Base-by-base conservation (phyloP, 2,888 invertebrate genomes). In the Tanypteryx hageni region DNA sequence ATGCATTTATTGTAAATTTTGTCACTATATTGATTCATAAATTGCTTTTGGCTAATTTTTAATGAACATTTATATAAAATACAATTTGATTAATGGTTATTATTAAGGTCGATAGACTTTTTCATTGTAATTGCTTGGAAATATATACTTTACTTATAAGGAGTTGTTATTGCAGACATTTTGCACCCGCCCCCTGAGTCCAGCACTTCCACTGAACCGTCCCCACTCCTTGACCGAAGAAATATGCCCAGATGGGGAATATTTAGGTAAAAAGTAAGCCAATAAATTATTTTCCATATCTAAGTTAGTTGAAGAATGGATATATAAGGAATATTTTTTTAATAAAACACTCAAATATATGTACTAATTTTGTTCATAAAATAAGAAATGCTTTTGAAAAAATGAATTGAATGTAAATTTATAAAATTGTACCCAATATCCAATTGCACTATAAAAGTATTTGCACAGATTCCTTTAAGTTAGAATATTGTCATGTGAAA, bases 161-260 rank as follows among this genome's bases (percentile, higher is more conserved):
- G 16, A 83, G n/a, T 61, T 89, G 18, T 85, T 92, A 57, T 56
- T 92, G 0, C 93, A 93, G 93, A 92, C 92, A 93, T 93, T 92
- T 76, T 93, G 92, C 93, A 93, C 85, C 93, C 93, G 57, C 86
- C 92, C 68, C 92, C 92, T 56, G 93, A 93, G 83, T 93, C 93
- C 68, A 93, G 93, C 85, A 93, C 93, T 56, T 93, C 93, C 22
- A 93, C 93, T 18, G 93, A 93, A 81, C 92, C 93, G 22, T 93
- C 93, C 11, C 93, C 93, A 68, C 92, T 93, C n/a, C 93, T 93
- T 58, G 93, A 93, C 56, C 92, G 93, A 64, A 93, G 93, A 92
- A 93, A 93, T 58, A 68, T 92, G 57, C 92, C 92, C 14, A 93
- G 93, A 64, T 91, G 93, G 61, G 92, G 92, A 92, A 92, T 81